Percentiles rank a stretch among this genome's conserved stretches.
phyloP scores from a whole-genome alignment of 2,888 invertebrate genomes.

The Xestia ashworthii region DNA sequence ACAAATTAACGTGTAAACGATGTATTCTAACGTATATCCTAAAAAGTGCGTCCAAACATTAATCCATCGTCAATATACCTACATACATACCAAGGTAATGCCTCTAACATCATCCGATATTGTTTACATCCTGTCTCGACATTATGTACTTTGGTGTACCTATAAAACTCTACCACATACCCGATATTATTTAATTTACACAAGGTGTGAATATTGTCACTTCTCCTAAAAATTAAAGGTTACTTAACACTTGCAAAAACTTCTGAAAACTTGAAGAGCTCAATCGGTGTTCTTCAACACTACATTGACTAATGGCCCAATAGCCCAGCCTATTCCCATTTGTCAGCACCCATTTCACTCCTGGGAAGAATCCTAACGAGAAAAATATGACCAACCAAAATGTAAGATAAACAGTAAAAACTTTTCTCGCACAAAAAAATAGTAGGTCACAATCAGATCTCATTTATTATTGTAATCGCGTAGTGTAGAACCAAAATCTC shows the following conservation, averaged over 20 bases:
- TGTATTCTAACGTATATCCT: not conserved
- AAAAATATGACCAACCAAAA: conserved; percentile 34
- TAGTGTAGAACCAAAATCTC: conserved; percentile 39
- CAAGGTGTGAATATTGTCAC: not conserved
- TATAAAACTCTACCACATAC: not conserved
- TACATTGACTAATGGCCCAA: not conserved
- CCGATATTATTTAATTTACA: not conserved
- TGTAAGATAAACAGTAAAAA: conserved; percentile 1
- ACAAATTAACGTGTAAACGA: not conserved
- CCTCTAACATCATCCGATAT: not conserved
- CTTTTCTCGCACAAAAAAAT: conserved; percentile 18
- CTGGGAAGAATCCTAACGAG: not conserved
- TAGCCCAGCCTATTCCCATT: not conserved
- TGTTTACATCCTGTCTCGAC: conserved; percentile 11
- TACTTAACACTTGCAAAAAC: not conserved
- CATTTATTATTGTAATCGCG: conserved; percentile 52
- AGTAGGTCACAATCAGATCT: conserved; percentile 43
- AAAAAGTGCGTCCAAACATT: not conserved
- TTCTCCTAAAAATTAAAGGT: not conserved
- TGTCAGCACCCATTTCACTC: not conserved
- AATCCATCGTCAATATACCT: not conserved
- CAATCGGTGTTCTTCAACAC: not conserved
- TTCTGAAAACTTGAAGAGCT: not conserved
- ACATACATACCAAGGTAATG: not conserved
- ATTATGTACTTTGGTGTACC: not conserved